Evolutionary conservation across 2,888 invertebrate genomes (phyloP), one percentile per base, ranked within the genome.

Genomic region (Scelioninae gen. 1): DNA sequence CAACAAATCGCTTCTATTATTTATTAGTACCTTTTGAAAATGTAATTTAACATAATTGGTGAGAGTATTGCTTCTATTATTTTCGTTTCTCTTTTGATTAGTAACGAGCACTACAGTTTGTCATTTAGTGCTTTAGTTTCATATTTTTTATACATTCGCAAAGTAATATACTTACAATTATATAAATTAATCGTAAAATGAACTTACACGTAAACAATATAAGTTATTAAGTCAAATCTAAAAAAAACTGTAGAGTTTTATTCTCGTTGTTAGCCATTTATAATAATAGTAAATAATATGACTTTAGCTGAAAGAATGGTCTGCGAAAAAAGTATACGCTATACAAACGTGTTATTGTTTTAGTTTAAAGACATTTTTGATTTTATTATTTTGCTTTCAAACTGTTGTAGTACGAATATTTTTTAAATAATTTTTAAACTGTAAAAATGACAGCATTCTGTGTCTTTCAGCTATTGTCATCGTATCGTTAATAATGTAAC

Each of bases 201-300:
- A 71, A 78, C 69, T 68, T 56, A 69, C 38, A 40, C 16, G 5
- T 68, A 51, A 40, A 72, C 53, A 84, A 79, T 63, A 53, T 81
- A 85, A 86, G 55, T 85, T 84, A 85, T 86, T 83, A 82, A 83
- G 85, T 80, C 87, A 86, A 84, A 55, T 87, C 75, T 86, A 89
- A 85, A 23, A n/a, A 23, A 23, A 23, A 78, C 84, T 71, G 51
- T 87, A 87, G 60, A 86, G 88, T 85, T 84, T 84, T 87, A 87
- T 83, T 86, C 87, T 88, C 81, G 84, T 90, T 89, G 87, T 88
- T 88, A 87, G 87, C 66, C 81, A 84, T 86, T 87, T 85, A 85
- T 77, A 76, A 85, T 77, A 76, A 83, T 87, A 87, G 71, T 79
- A 71, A 72, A 72, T 62, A 75, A 78, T 63, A 66, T 85, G 89